These are phyloP conservation scores for Lepidostoma basale DNA, from an alignment of 1,140 invertebrate species.

Conservation along the genomic window DNA sequence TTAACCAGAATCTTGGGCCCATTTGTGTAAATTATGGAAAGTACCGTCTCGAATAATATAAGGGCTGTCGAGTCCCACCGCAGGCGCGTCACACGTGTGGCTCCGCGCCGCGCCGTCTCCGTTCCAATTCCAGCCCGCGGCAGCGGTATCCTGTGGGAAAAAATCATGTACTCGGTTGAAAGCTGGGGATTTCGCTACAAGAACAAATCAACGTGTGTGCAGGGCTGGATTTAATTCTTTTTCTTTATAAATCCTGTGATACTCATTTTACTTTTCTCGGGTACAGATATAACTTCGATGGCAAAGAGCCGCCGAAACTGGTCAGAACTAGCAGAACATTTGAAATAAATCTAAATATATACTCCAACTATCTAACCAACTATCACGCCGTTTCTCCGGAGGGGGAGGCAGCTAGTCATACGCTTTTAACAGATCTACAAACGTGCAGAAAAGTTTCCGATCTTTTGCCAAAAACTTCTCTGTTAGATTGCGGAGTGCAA, in stretches of 20 bases:
- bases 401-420: too few relatives aligned
- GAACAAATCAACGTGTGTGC: constrained; percentile 21
- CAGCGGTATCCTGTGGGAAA: constrained; percentile 26
- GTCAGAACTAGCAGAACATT: background rate
- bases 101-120: background rate
- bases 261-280: background rate
- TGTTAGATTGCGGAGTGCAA: too few relatives aligned
- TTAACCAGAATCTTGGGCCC: background rate
- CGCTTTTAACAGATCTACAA: too few relatives aligned
- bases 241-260: background rate
- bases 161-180: constrained; percentile 1
- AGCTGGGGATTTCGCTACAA: constrained; percentile 1
- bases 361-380: too few relatives aligned
- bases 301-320: background rate
- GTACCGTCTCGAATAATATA: background rate
- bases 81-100: constrained; percentile 1
- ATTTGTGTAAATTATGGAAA: constrained; percentile 13
- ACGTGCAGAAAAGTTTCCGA: too few relatives aligned
- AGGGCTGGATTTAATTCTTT: background rate
- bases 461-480: too few relatives aligned
- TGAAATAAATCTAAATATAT: background rate
- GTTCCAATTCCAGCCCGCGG: constrained; percentile 2
- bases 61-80: background rate
- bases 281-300: background rate
- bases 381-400: too few relatives aligned